Evolutionary conservation across 2,888 invertebrate species (phyloP).

Genomic region (Trichogramma evanescens): DNA sequence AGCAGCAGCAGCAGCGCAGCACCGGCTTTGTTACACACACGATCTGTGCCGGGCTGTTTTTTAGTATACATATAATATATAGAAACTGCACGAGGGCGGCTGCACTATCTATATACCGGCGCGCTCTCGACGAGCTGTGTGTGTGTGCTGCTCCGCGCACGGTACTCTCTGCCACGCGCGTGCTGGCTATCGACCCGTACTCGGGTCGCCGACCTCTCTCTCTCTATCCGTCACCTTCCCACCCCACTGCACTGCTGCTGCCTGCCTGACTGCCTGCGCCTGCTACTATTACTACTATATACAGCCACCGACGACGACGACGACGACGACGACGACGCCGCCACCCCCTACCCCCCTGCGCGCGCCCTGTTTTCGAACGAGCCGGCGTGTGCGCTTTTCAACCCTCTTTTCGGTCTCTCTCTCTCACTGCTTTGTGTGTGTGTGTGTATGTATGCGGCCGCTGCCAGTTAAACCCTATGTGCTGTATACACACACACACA

Average conservation of each 20-base stretch:
- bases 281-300: neutral
- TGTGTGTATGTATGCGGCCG: no score
- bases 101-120: no score
- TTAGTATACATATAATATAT: no score
- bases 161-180: conserved; percentile 3
- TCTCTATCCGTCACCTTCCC: neutral
- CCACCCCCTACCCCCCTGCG: neutral
- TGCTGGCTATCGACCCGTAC: conserved; percentile 40
- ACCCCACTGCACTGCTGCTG: neutral
- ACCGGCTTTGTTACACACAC: no score
- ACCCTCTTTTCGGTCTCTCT: no score
- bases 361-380: neutral
- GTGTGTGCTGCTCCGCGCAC: neutral
- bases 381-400: no score
- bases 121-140: no score
- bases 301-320: neutral
- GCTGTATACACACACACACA: neutral
- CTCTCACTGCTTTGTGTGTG: no score
- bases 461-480: conserved; percentile 10
- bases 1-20: no score
- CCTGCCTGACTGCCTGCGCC: neutral
- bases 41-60: no score
- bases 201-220: conserved; percentile 32
- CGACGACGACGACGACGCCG: neutral
- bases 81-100: no score